A percentile compares a stretch with the other conserved stretches of the same genome.
phyloP scores from a whole-genome alignment of 1,140 invertebrate genomes.

The Cepaea nemoralis region DNA sequence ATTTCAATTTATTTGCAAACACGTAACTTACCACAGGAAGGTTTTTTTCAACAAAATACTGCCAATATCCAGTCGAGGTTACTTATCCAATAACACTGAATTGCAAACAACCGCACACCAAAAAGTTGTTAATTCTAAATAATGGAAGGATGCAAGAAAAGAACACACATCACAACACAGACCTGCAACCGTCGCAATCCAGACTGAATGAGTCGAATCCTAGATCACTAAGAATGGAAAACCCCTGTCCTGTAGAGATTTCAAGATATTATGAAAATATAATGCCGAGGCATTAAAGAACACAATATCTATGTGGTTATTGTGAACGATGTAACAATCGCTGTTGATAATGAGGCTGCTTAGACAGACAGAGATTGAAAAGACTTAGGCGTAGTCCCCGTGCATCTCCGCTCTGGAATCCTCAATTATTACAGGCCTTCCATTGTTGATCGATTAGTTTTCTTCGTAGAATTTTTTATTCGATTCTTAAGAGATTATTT shows the following conservation, averaged over 20 bases:
- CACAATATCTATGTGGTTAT: not conserved
- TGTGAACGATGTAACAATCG: not conserved
- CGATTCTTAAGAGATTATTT: too few species aligned
- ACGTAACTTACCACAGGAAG: too few species aligned
- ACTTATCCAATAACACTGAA: not conserved
- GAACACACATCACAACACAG: too few species aligned
- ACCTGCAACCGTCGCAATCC: too few species aligned
- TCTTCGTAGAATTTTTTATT: not conserved
- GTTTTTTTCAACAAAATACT: too few species aligned
- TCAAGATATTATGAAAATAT: not conserved
- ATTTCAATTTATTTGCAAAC: too few species aligned
- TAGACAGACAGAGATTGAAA: not conserved
- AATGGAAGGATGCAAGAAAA: too few species aligned
- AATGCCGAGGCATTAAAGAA: not conserved
- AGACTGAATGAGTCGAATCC: not conserved
- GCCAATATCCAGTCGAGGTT: too few species aligned
- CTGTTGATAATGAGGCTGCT: not conserved
- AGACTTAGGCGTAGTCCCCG: not conserved
- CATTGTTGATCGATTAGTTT: not conserved
- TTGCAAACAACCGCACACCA: too few species aligned
- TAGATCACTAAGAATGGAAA: not conserved
- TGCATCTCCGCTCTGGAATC: not conserved
- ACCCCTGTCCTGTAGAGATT: not conserved
- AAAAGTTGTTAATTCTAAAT: too few species aligned
- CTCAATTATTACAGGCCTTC: slow-evolving; percentile 8